These are phyloP conservation scores for Sylvia atricapilla DNA, from an alignment of 2,113 vertebrate genomes.

Conservation along the genomic window DNA sequence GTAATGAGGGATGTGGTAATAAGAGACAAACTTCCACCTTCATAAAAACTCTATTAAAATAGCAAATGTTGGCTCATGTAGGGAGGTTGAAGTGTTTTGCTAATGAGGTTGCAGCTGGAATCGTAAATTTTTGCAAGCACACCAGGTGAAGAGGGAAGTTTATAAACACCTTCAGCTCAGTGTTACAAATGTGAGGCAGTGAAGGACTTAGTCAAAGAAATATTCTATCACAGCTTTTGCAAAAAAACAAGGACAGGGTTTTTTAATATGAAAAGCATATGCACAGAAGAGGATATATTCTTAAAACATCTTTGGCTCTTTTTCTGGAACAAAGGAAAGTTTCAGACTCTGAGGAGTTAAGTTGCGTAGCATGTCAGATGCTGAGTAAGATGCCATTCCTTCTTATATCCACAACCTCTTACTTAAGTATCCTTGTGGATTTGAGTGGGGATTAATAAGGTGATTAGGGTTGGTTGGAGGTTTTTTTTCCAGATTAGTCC, in stretches of 20 bases:
- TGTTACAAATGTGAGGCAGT: background rate
- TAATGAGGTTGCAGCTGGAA: background rate
- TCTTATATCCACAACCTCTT: slow-evolving; percentile 2
- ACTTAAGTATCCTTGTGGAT: slow-evolving; percentile 22
- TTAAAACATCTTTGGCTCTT: background rate
- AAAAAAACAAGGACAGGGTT: background rate
- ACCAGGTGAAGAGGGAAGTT: background rate
- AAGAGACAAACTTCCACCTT: background rate
- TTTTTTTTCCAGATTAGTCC: background rate
- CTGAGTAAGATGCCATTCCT: slow-evolving; percentile 22
- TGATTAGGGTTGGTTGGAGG: background rate
- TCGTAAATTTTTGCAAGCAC: background rate
- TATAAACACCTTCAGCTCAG: fast-evolving
- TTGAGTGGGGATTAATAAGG: slow-evolving; percentile 19
- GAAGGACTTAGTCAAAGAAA: background rate
- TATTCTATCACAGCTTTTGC: background rate
- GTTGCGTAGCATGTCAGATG: background rate
- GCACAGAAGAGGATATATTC: background rate
- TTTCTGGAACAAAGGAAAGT: background rate
- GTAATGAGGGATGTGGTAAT: background rate
- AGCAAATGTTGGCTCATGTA: background rate
- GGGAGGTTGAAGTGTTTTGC: background rate
- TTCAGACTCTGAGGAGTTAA: background rate
- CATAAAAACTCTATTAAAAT: background rate
- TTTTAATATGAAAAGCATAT: background rate